Evolutionary conservation across 1,140 invertebrate species (phyloP).

Genomic region (Micrasema longulum): DNA sequence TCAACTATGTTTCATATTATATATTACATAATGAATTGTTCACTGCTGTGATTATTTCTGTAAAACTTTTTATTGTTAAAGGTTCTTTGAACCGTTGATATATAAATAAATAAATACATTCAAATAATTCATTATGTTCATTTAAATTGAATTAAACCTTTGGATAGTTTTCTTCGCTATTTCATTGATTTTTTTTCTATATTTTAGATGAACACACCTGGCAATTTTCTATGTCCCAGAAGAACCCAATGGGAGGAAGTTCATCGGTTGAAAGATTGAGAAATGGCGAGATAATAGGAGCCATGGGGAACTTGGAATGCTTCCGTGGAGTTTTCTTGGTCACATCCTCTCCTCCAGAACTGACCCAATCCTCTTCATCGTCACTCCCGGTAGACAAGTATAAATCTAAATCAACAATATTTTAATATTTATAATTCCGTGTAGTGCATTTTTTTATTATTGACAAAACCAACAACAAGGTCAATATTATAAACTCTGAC

Average conservation of each 20-base stretch:
- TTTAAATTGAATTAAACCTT: no score
- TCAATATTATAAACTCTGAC: conserved; percentile 5
- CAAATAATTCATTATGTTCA: no score
- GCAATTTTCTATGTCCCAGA: conserved; percentile 95
- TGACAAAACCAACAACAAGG: not conserved
- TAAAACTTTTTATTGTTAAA: no score
- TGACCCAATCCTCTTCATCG: conserved; percentile 38
- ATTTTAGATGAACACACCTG: conserved; percentile 61
- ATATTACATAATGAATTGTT: no score
- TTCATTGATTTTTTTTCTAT: no score
- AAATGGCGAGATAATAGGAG: conserved; percentile 10
- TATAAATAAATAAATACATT: no score
- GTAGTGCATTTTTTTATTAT: no score
- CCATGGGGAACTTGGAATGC: conserved; percentile 15
- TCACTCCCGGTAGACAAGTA: conserved; percentile 34
- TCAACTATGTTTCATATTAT: no score
- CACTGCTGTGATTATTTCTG: no score
- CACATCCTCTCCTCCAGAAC: conserved; percentile 27
- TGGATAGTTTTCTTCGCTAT: no score
- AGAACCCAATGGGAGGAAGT: conserved; percentile 81
- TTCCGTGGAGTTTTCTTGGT: conserved; percentile 22
- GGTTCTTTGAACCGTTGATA: no score
- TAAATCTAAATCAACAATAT: no score
- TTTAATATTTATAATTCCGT: not conserved
- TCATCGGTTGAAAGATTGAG: conserved; percentile 30